phyloP scores from a whole-genome alignment of 2,797 vertebrate genomes.

The Rhinoraja longicauda region DNA sequence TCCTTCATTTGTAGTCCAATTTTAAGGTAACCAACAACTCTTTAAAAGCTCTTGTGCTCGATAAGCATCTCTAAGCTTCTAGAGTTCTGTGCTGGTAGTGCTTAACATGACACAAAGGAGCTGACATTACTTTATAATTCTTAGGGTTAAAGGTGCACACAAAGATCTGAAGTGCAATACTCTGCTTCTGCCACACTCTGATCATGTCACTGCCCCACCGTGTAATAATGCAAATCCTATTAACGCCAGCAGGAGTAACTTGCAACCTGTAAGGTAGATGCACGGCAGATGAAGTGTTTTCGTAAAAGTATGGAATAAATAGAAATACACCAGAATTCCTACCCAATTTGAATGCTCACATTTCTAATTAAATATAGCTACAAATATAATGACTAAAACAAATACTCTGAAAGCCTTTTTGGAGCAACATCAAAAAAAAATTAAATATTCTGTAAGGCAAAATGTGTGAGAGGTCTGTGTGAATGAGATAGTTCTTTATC shows the following conservation, averaged over 20 bases:
- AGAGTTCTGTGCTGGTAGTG: neutral
- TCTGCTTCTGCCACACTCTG: neutral
- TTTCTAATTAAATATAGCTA: conserved; percentile 29
- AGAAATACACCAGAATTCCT: neutral
- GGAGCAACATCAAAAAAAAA: conserved; percentile 32
- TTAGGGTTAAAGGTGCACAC: neutral
- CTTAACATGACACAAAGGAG: neutral
- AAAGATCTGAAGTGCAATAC: neutral
- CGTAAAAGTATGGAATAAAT: neutral
- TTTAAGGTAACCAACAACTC: neutral
- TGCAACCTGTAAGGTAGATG: neutral
- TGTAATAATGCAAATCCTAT: neutral
- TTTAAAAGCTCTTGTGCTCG: neutral
- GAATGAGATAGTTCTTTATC: conserved; percentile 36
- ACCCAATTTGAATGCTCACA: conserved; percentile 12
- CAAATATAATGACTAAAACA: conserved; percentile 36
- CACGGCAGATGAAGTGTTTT: neutral
- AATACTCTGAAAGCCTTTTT: conserved; percentile 25
- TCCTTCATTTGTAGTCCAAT: neutral
- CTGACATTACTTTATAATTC: neutral
- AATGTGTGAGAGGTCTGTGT: conserved; percentile 36
- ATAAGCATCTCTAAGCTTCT: neutral
- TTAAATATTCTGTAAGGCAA: conserved; percentile 29
- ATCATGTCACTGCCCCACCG: neutral
- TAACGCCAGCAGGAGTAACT: neutral